Percentiles rank a stretch among this genome's conserved stretches.
phyloP scores from a whole-genome alignment of 2,888 invertebrate species.

The Eudemis profundana region DNA sequence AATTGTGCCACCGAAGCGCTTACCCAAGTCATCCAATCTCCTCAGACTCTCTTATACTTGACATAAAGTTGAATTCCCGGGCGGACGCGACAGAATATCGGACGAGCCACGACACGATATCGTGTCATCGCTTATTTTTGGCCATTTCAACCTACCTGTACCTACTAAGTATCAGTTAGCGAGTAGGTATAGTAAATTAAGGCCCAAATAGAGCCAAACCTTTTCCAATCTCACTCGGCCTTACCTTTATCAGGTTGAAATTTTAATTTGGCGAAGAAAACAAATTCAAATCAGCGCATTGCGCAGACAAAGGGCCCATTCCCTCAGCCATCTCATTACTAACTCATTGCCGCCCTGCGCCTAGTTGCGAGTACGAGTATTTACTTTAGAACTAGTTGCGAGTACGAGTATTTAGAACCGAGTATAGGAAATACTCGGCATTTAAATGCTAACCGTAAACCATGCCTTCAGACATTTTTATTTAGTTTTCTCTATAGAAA shows the following conservation, averaged over 20 bases:
- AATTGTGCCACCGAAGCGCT: too few species aligned
- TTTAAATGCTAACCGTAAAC: not conserved
- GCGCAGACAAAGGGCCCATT: conserved; percentile 40
- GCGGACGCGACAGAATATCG: too few species aligned
- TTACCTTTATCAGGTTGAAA: conserved; percentile 36
- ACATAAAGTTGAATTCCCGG: too few species aligned
- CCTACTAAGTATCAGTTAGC: too few species aligned
- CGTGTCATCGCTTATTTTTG: too few species aligned
- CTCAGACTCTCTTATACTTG: too few species aligned
- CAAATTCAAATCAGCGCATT: conserved; percentile 42
- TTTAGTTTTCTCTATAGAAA: too few species aligned
- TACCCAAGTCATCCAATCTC: too few species aligned
- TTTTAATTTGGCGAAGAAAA: conserved; percentile 41
- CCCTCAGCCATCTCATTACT: conserved; percentile 41
- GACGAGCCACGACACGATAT: too few species aligned
- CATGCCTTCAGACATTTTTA: too few species aligned
- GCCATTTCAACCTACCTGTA: too few species aligned
- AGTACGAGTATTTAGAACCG: not conserved
- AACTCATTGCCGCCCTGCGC: conserved; percentile 36
- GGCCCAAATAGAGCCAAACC: conserved; percentile 1
- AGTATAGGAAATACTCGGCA: conserved; percentile 20
- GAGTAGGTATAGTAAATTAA: not conserved
- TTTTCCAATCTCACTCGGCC: conserved; percentile 10
- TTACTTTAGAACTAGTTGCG: not conserved
- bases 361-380: conserved; percentile 27